Conservation (phyloP, 2,888 invertebrate species). For the Euzophera pinguis region DNA sequence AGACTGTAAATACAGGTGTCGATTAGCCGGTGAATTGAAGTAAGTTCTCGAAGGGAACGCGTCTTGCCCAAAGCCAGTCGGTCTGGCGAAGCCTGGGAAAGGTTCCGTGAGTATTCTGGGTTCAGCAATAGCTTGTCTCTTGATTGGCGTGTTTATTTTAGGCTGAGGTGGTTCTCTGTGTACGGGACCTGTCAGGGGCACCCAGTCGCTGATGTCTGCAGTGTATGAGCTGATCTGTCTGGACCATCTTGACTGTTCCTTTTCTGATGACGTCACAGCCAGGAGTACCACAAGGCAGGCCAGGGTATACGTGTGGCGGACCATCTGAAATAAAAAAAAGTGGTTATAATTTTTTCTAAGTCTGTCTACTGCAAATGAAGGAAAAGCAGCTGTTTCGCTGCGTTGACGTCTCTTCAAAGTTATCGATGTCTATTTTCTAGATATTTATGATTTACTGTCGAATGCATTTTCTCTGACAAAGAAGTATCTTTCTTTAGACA, state of each 20-base stretch:
- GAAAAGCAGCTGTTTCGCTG: too few relatives aligned
- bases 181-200: slow-evolving; percentile 56
- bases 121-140: slow-evolving; percentile 68
- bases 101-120: slow-evolving; percentile 69
- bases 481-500: too few relatives aligned
- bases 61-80: slow-evolving; percentile 52
- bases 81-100: slow-evolving; percentile 50
- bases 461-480: too few relatives aligned
- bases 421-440: too few relatives aligned
- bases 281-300: slow-evolving; percentile 47
- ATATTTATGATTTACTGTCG: too few relatives aligned
- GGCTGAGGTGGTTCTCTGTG: slow-evolving; percentile 38
- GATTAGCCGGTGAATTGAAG: slow-evolving; percentile 52
- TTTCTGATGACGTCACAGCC: slow-evolving; percentile 40
- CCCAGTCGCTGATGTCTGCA: slow-evolving; percentile 70
- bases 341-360: not conserved
- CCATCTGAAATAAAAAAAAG: slow-evolving; percentile 45
- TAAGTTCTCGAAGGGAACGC: slow-evolving; percentile 52
- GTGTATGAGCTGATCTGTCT: slow-evolving; percentile 72
- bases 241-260: slow-evolving; percentile 67
- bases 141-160: slow-evolving; percentile 41
- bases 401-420: too few relatives aligned
- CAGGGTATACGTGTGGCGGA: slow-evolving; percentile 47
- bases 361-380: too few relatives aligned
- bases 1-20: slow-evolving; percentile 65